Base-by-base conservation (phyloP, 2,888 invertebrate genomes). In the Ochropleura plecta region DNA sequence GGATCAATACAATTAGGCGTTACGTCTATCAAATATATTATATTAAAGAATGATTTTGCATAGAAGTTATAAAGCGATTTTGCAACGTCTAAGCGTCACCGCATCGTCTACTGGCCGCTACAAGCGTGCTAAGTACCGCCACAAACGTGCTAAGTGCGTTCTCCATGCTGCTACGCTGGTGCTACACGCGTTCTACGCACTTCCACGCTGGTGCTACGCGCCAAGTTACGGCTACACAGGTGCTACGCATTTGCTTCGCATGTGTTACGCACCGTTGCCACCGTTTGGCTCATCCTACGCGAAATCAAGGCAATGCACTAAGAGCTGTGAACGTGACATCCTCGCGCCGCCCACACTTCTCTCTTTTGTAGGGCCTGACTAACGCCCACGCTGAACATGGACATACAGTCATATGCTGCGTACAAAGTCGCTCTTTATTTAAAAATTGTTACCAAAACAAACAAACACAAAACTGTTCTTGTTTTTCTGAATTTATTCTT, bases 341-440 rank as follows among this genome's bases (percentile, higher is more conserved):
- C 5, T 40, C 18, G n/a, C 12, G 30, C 30, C 42, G 44, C 44
- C 78, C 46, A 55, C 70, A 12, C 12, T 51, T 12, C 42, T 42
- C 42, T 42, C 49, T 30, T 40, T 63, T 40, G 20, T 20, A 20
- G 0, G 6, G 40, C 44, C 20, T 8, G 12, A 55, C 60, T 60
- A 40, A 71, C 62, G 44, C 71, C 48, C 55, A 78, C 30, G 30
- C 60, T 67, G 20, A 20, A 48, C 20, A 48, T 42, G 20, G 40
- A 48, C 20, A 48, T 42, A 48, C 12, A 40, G 10, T 20, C 20
- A 55, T 20, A 10, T 42, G 7, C 53, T 49, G 1, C 44, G 30
- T 53, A 16, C 8, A 40, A 40, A 14, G n/a, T 46, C 9, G 20
- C 14, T 46, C 3, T 12, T 40, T 40, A 55, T 55, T 78, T 62